Conservation (phyloP, 2,797 vertebrate species). For the Phoeniculus purpureus region DNA sequence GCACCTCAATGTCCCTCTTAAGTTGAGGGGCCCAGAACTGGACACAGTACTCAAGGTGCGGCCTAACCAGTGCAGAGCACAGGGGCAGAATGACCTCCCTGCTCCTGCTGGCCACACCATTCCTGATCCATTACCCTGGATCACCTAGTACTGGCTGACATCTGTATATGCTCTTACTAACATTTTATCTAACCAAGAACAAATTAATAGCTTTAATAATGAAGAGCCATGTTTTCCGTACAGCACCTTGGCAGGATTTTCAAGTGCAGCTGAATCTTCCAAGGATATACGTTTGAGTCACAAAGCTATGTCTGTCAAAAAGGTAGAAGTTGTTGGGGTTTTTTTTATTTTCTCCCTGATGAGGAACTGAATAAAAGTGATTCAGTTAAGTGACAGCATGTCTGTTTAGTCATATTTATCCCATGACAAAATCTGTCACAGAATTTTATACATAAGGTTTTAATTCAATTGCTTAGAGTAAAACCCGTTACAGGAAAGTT, state of each 20-base stretch:
- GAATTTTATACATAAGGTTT: neutral
- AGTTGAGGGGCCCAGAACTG: too few species aligned
- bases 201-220: neutral
- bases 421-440: neutral
- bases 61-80: too few species aligned
- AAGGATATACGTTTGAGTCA: neutral
- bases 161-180: neutral
- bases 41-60: too few species aligned
- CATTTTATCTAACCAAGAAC: neutral
- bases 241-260: neutral
- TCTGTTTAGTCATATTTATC: neutral
- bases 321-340: neutral
- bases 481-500: neutral
- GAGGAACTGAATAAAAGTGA: neutral
- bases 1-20: too few species aligned
- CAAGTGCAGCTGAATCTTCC: neutral
- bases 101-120: too few species aligned
- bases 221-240: neutral
- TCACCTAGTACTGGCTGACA: neutral
- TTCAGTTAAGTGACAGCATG: neutral
- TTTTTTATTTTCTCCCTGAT: too few species aligned
- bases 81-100: too few species aligned
- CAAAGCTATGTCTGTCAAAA: neutral
- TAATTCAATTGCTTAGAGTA: neutral
- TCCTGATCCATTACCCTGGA: slow-evolving; percentile 14